Evolutionary conservation across 2,113 vertebrate genomes (phyloP), one percentile per base, ranked within the genome.

Genomic region (Orientallactaga bullata): DNA sequence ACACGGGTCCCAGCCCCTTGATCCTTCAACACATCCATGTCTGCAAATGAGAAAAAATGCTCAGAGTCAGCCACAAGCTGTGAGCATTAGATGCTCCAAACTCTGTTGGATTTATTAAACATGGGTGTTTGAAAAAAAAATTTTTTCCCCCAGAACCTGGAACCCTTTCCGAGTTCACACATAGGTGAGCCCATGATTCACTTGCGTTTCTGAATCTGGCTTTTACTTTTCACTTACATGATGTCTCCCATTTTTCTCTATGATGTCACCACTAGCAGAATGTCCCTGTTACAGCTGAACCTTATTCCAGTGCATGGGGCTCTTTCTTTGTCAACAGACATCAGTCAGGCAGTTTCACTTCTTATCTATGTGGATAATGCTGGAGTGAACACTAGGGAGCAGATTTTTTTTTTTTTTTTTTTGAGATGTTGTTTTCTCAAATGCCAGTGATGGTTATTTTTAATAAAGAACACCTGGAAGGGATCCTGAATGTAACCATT

Each of bases 401-500:
- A 71, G 66, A 47, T 86, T 37, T 60, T 37, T 35, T 28, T 58
- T 66, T 82, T 35, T 86, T 37, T 60, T 37, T 35, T 28, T 58
- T 66, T 82, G 61, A 80, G 65, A 79, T 18, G 63, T 9, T 35
- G 26, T 80, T 55, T 72, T 73, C 69, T 72, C 47, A 71, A 80
- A 72, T 51, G 68, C 18, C 63, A 80, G 80, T 72, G 37, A 79
- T 21, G 72, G 32, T 60, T 71, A 37, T 85, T 95, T 73, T 8
- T 15, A 90, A 51, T 88, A 79, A 90, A 85, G 92, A 91, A 30
- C 23, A 60, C 55, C 93, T 24, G 7, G 20, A 79, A 55, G 60
- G 79, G 83, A 55, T 60, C 23, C 21, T 90, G 28, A 74, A 63
- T 65, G 13, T 10, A 86, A 60, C 2, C 10, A 81, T 65, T 18